These are phyloP conservation scores for Horisme vitalbata DNA, from an alignment of 2,888 invertebrate species.

Conservation along the genomic window DNA sequence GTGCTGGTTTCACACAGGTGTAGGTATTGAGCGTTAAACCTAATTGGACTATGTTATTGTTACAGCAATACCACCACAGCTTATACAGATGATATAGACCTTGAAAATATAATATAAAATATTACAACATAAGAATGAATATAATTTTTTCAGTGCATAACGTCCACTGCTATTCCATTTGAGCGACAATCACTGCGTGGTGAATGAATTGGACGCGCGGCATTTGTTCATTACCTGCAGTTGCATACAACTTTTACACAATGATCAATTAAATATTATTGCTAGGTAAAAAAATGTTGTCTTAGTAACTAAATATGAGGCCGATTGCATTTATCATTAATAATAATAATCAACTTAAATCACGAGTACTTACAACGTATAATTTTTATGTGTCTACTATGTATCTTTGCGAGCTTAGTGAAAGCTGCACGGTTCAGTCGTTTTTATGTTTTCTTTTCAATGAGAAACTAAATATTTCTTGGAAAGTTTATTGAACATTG, in stretches of 20 bases:
- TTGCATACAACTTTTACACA: conserved; percentile 22
- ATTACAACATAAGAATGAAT: conserved; percentile 17
- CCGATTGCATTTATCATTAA: too few species aligned
- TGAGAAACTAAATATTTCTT: too few species aligned
- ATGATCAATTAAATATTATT: too few species aligned
- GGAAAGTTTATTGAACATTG: conserved; percentile 37
- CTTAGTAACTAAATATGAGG: too few species aligned
- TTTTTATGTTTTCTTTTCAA: too few species aligned
- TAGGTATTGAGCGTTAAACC: conserved; percentile 27
- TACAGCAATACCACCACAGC: conserved; percentile 3
- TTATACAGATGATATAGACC: conserved; percentile 10
- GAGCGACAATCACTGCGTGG: conserved; percentile 40
- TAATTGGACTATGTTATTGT: conserved; percentile 22
- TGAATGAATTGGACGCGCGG: conserved; percentile 44
- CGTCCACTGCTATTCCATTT: conserved; percentile 32
- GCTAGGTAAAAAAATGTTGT: too few species aligned
- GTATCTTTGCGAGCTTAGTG: too few species aligned
- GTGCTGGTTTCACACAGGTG: conserved; percentile 52
- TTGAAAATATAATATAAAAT: conserved; percentile 17
- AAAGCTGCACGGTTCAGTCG: too few species aligned
- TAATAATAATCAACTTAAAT: too few species aligned
- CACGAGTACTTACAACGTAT: too few species aligned
- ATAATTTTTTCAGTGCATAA: conserved; percentile 15
- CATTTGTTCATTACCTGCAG: conserved; percentile 34
- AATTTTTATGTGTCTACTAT: too few species aligned